Conservation (phyloP, 2,113 vertebrate genomes). For the Corythornis vintsioides region DNA sequence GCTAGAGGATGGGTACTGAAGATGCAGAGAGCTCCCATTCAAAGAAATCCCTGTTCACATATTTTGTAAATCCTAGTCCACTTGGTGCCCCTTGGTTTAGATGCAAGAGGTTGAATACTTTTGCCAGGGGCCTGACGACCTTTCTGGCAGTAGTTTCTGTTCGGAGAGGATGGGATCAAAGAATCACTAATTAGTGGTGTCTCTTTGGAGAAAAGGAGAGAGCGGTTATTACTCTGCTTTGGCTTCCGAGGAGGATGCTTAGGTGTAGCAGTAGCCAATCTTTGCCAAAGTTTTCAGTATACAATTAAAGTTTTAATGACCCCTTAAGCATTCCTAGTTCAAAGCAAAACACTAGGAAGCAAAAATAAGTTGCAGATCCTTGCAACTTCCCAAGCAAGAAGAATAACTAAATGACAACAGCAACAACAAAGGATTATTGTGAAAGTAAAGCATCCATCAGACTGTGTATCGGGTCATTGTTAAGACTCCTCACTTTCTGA, state of each 20-base stretch:
- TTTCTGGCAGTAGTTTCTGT: neutral
- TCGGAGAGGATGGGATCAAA: slow-evolving; percentile 16
- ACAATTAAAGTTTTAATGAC: slow-evolving; percentile 34
- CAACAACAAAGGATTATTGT: neutral
- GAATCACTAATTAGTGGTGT: slow-evolving; percentile 35
- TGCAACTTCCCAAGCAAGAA: neutral
- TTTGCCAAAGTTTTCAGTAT: neutral
- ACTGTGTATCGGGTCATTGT: neutral
- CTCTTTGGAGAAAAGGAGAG: neutral
- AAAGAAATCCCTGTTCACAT: neutral
- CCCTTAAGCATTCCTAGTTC: neutral
- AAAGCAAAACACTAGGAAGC: neutral
- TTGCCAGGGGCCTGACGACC: slow-evolving; percentile 15
- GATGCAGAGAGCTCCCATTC: neutral
- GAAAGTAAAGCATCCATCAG: neutral
- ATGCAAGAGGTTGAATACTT: neutral
- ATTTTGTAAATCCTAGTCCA: neutral
- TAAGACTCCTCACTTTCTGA: neutral
- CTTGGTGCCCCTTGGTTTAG: neutral
- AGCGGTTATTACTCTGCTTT: neutral
- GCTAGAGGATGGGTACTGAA: neutral
- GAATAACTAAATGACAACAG: neutral
- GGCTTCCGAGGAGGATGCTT: slow-evolving; percentile 3
- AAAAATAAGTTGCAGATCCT: neutral
- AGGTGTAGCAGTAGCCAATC: neutral